Evolutionary conservation across 2,797 vertebrate genomes (phyloP), one percentile per base, ranked within the genome.

Genomic region (Schizopygopsis malacanthus): DNA sequence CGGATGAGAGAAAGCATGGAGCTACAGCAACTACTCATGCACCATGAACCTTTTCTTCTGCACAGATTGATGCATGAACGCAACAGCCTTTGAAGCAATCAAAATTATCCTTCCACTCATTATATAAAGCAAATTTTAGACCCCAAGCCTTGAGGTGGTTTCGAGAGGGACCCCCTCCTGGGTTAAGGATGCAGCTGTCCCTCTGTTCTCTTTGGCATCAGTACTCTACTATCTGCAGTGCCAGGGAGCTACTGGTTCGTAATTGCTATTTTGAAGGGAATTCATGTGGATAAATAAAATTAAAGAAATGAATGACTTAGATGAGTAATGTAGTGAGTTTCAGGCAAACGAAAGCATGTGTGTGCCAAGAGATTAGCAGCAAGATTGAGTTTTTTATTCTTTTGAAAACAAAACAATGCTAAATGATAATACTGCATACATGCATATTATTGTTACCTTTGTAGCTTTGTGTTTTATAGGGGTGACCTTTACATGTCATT

Each of bases 231-330:
- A 61, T 78, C 13, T 78, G 15, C 37, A 16, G 22, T 78, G 82
- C 72, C 72, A 69, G 77, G 4, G 47, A 59, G 77, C 69, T 75
- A 45, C 77, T 89, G 87, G 85, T 87, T 72, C 83, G 86, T 92
- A 93, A 93, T 93, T 92, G 90, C 90, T 89, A 85, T 92, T 92
- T 87, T 91, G 52, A 69, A 45, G 25, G 22, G 28, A 69, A 43
- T 16, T 73, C 47, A 82, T 56, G 10, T 72, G 59, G 54, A 72
- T 59, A 65, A 78, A 70, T 52, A 45, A 73, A 63, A 67, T 54
- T 4, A 52, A 87, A 63, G 13, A 71, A 79, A 70, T 81, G 18
- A 78, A 77, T 65, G 67, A 83, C 22, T 43, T 22, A 50, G 16
- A 47, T 45, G 54, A 41, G 59, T 73, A 43, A 71, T 22, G 1